These are phyloP conservation scores for Galago senegalensis DNA, from an alignment of 2,797 vertebrate genomes.

Conservation along the genomic window DNA sequence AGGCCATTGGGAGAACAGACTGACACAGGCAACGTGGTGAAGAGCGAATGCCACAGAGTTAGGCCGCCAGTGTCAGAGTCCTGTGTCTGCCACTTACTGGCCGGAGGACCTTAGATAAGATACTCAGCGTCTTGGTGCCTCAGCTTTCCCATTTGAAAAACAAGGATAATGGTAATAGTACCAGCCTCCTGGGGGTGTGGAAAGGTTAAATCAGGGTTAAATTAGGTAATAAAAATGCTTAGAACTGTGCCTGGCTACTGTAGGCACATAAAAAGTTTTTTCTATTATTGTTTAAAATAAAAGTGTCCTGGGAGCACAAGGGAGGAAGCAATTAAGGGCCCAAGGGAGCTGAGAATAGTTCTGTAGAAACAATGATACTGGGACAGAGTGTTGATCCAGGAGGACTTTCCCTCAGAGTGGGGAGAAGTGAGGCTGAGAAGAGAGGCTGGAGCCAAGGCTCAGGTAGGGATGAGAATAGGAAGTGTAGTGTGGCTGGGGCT, in stretches of 20 bases:
- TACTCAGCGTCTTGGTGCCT: neutral
- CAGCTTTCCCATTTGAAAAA: constrained; percentile 56
- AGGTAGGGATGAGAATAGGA: neutral
- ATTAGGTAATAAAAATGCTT: neutral
- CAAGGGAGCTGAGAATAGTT: neutral
- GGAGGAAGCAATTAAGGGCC: neutral
- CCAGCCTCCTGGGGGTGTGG: neutral
- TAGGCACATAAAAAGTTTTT: constrained; percentile 8
- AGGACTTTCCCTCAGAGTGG: neutral
- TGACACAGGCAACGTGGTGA: neutral
- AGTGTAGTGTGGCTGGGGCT: neutral
- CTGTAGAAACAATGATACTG: neutral
- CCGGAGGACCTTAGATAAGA: neutral
- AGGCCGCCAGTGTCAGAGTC: neutral
- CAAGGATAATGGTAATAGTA: neutral
- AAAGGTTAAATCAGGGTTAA: constrained; percentile 32
- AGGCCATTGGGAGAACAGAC: neutral
- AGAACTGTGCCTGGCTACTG: neutral
- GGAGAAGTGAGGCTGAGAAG: neutral
- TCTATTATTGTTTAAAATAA: constrained; percentile 3
- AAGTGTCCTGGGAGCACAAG: neutral
- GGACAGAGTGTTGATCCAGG: neutral
- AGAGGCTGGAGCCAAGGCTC: neutral
- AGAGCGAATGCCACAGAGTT: neutral
- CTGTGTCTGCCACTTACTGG: neutral